phyloP scores from a whole-genome alignment of 2,888 invertebrate species.

The Sminthurides aquaticus region DNA sequence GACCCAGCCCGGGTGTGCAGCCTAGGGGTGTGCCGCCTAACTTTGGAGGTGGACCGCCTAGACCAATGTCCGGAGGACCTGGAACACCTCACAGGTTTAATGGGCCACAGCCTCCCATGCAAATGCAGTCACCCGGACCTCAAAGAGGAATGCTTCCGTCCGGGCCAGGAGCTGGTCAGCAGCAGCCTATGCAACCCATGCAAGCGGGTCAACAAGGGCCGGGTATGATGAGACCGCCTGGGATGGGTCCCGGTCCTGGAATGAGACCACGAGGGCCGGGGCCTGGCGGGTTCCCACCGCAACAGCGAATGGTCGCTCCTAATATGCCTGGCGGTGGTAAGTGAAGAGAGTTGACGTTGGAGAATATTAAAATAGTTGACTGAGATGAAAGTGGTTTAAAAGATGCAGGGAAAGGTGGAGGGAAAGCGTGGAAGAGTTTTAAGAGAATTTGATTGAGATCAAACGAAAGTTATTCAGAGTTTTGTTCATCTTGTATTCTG shows the following conservation, averaged over 20 bases:
- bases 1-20: constrained; percentile 40
- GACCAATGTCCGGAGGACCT: constrained; percentile 35
- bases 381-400: too few species aligned
- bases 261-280: constrained; percentile 14
- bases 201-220: constrained; percentile 17
- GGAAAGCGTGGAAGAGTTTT: too few species aligned
- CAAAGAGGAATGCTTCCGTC: constrained; percentile 23
- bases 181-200: constrained; percentile 20
- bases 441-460: too few species aligned
- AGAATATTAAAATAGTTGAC: too few species aligned
- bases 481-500: too few species aligned
- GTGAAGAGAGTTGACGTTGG: too few species aligned
- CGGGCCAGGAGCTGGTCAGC: constrained; percentile 5
- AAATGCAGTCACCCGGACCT: constrained; percentile 23
- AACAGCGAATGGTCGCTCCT: background rate
- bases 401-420: too few species aligned
- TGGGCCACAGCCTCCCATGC: constrained; percentile 38
- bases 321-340: background rate
- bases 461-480: too few species aligned
- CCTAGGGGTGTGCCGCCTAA: constrained; percentile 40
- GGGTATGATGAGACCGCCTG: constrained; percentile 17
- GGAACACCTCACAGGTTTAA: constrained; percentile 43
- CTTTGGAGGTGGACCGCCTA: constrained; percentile 40
- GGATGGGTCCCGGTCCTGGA: constrained; percentile 28
- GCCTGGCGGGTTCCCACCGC: constrained; percentile 9